These are phyloP conservation scores for Metaphire vulgaris DNA, from an alignment of 1,140 invertebrate genomes.

Conservation along the genomic window DNA sequence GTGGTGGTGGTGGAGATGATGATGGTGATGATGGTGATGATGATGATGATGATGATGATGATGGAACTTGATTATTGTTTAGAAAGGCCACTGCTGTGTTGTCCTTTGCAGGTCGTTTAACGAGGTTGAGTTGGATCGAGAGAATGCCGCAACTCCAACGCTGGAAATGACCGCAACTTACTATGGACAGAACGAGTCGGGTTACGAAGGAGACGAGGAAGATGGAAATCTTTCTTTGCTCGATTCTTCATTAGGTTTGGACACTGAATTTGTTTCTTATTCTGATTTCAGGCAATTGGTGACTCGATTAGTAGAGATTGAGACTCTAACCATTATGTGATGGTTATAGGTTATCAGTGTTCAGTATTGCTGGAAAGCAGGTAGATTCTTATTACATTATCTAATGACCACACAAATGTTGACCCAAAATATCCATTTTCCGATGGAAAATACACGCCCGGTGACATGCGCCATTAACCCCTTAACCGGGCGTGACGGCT, in stretches of 20 bases:
- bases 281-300: neutral
- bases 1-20: no score
- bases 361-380: neutral
- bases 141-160: constrained; percentile 26
- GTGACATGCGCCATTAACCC: no score
- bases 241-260: neutral
- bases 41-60: no score
- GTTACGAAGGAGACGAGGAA: neutral
- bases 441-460: no score
- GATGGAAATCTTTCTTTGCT: neutral
- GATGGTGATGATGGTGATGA: no score
- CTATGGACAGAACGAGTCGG: neutral
- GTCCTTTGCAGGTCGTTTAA: neutral
- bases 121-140: constrained; percentile 26
- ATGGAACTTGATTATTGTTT: no score
- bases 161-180: neutral
- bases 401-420: neutral
- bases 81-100: no score
- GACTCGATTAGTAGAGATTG: no score
- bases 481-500: no score
- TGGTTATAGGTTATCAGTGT: neutral
- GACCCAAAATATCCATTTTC: neutral
- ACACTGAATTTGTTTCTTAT: neutral
- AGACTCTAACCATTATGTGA: no score
- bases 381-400: neutral